Base-by-base conservation (phyloP, 2,797 vertebrate genomes). In the Tenualosa ilisha region DNA sequence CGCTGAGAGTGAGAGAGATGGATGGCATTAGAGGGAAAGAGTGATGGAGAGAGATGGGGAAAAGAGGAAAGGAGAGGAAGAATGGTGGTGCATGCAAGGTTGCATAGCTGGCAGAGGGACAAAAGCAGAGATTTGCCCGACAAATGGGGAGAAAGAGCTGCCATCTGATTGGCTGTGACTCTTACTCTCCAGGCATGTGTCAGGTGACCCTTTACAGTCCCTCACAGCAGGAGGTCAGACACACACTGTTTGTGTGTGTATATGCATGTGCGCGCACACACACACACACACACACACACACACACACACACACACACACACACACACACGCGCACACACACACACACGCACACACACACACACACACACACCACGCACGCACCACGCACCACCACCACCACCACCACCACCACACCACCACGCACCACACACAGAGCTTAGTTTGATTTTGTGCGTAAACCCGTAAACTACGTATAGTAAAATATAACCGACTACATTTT, bases 121-220 rank as follows among this genome's bases (percentile, higher is more conserved):
- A 89, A 86, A 84, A 81, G 81, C 68, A 59, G 63, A 40, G 49
- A 17, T 75, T 40, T 43, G 13, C 65, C 26, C 37, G 87, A 88
- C 22, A 51, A 8, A 86, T 2, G 81, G 40, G 61, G 61, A 86
- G 86, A 82, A 81, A 88, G 51, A 85, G 72, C 37, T 75, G 8
- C 43, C 81, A 87, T 91, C 89, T 90, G 85, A 92, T 92, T 91
- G 93, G 91, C 82, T 90, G 87, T 84, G 61, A 61, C 85, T 88
- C 84, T 81, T 84, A 89, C 51, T 82, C 86, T 87, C 86, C 87
- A 90, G 89, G 89, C 90, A 88, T 86, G 86, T 20, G 89, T 92
- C 89, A 92, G 83, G 86, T 91, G 91, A 93, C 88, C 86, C 88
- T 89, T 86, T 86, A 85, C 84, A 88, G 89, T 89, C 83, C 85